Percentiles rank a stretch among this genome's conserved stretches.
These are phyloP conservation scores for Byasa hedistus DNA, from an alignment of 2,888 invertebrate species.

Conservation along the genomic window DNA sequence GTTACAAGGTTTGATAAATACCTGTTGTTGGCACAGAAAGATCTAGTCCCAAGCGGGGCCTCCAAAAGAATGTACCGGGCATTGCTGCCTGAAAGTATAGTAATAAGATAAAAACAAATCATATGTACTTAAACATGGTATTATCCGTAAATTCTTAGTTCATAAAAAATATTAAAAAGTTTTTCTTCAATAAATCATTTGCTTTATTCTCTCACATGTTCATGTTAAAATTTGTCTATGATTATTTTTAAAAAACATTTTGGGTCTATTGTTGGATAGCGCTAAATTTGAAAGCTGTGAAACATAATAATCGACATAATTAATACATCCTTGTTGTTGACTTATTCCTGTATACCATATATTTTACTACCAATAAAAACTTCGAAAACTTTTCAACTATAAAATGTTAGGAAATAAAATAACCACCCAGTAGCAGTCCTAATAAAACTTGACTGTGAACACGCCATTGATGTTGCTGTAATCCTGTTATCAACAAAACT, in stretches of 20 bases:
- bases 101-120: not conserved
- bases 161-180: not conserved
- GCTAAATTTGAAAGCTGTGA: too few species aligned
- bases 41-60: conserved; percentile 45
- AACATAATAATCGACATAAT: too few species aligned
- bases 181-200: not conserved
- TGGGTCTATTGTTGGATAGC: not conserved
- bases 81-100: conserved; percentile 37
- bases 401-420: not conserved
- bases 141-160: too few species aligned
- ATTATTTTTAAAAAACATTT: not conserved
- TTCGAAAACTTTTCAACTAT: too few species aligned
- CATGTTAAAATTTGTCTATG: not conserved
- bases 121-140: not conserved
- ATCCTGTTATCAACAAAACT: not conserved
- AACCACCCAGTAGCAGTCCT: not conserved
- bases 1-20: conserved; percentile 1
- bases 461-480: not conserved
- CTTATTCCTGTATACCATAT: too few species aligned
- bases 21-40: conserved; percentile 18
- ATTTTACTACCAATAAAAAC: not conserved
- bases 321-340: too few species aligned
- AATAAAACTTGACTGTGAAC: not conserved
- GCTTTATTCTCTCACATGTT: not conserved
- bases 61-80: conserved; percentile 51